Conservation (phyloP, 2,113 vertebrate genomes). For the Columba janthina region DNA sequence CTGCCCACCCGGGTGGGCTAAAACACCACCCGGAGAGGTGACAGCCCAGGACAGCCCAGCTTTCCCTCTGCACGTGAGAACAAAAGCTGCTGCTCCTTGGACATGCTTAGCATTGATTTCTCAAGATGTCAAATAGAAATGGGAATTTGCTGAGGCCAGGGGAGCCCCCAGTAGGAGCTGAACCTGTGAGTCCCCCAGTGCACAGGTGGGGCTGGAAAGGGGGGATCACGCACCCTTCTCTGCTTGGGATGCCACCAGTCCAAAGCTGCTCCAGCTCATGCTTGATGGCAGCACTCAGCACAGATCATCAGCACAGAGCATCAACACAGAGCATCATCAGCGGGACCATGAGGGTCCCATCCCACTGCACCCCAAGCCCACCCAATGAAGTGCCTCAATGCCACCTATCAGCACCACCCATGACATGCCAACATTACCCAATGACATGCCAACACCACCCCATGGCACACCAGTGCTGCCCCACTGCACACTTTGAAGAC, state of each 20-base stretch:
- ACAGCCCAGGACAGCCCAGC: neutral
- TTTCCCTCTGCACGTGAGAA: neutral
- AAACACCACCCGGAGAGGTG: accelerated
- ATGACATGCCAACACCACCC: accelerated
- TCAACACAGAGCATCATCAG: no score
- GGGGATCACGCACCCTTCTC: accelerated
- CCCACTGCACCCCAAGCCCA: no score
- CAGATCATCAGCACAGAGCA: no score
- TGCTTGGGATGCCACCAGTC: neutral
- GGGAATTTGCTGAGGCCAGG: neutral
- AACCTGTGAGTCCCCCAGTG: neutral
- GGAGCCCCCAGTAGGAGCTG: neutral
- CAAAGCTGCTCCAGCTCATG: neutral
- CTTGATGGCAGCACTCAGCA: accelerated
- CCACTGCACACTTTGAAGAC: neutral
- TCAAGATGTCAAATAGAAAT: neutral
- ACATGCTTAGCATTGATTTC: accelerated
- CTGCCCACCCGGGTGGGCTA: neutral
- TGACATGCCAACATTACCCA: accelerated
- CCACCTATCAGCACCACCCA: neutral
- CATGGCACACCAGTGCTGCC: neutral
- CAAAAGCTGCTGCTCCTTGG: neutral
- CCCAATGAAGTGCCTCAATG: neutral
- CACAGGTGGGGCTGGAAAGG: neutral
- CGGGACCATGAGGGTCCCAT: no score